A percentile compares a stretch with the other conserved stretches of the same genome.
Conservation (phyloP, 1,140 invertebrate genomes). For the Eriosoma lanigerum region DNA sequence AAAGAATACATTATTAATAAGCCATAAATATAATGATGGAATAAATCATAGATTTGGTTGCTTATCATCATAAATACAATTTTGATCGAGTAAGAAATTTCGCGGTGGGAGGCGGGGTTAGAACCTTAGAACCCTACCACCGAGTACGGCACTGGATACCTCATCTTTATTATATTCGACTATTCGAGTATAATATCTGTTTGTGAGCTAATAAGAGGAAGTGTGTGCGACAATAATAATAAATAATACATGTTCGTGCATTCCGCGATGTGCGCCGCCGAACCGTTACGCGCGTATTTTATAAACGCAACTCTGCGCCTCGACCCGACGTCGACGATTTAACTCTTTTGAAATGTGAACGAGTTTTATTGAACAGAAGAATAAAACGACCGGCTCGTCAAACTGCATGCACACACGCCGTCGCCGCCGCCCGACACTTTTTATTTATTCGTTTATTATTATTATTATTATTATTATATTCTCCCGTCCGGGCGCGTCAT, state of each 20-base stretch:
- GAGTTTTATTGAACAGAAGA: conserved; percentile 15
- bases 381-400: neutral
- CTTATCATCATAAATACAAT: too few species aligned
- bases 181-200: too few species aligned
- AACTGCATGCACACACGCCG: neutral
- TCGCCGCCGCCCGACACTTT: neutral
- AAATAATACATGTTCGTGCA: neutral
- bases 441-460: conserved; percentile 19
- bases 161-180: too few species aligned
- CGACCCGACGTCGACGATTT: neutral
- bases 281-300: conserved; percentile 3
- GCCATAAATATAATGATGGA: too few species aligned
- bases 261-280: neutral
- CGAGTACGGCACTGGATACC: too few species aligned
- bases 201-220: too few species aligned
- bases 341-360: conserved; percentile 5
- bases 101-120: too few species aligned
- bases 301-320: too few species aligned
- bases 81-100: too few species aligned
- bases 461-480: neutral
- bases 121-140: too few species aligned
- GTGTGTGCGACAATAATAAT: neutral
- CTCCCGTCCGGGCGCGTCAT: neutral
- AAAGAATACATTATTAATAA: too few species aligned
- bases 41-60: too few species aligned